phyloP scores from a whole-genome alignment of 1,140 invertebrate species.

The Berghia stephanieae region DNA sequence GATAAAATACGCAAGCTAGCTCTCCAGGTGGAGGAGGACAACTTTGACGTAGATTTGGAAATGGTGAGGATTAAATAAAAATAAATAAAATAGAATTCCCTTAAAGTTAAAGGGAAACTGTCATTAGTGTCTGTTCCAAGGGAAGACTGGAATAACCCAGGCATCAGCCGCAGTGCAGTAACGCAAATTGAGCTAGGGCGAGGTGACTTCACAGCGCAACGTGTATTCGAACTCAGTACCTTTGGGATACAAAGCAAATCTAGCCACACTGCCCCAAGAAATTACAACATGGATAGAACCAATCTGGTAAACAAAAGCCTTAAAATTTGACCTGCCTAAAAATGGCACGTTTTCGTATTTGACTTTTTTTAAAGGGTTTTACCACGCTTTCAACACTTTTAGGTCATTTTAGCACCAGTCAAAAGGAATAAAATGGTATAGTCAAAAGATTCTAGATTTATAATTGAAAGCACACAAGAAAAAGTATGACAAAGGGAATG shows the following conservation, averaged over 20 bases:
- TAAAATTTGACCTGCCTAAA: background rate
- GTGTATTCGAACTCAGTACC: background rate
- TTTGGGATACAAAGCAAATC: background rate
- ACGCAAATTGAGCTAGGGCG: too few species aligned
- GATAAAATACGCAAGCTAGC: slow-evolving; percentile 80
- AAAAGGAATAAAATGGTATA: background rate
- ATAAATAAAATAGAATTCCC: background rate
- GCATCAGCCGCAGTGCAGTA: too few species aligned
- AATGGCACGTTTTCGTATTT: background rate
- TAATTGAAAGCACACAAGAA: too few species aligned
- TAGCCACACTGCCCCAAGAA: background rate
- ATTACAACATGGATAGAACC: background rate
- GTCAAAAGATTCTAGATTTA: too few species aligned
- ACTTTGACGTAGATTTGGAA: slow-evolving; percentile 79
- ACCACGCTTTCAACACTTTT: too few species aligned
- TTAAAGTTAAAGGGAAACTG: slow-evolving; percentile 13
- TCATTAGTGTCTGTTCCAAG: too few species aligned
- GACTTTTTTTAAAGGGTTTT: background rate
- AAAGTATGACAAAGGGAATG: too few species aligned
- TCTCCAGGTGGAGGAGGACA: slow-evolving; percentile 81
- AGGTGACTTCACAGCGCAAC: too few species aligned
- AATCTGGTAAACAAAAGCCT: background rate
- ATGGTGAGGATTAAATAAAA: slow-evolving; percentile 68
- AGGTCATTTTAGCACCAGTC: too few species aligned
- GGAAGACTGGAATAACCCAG: too few species aligned